Base-by-base conservation (phyloP, 1,140 invertebrate species). In the Gyrodactylus salaris region DNA sequence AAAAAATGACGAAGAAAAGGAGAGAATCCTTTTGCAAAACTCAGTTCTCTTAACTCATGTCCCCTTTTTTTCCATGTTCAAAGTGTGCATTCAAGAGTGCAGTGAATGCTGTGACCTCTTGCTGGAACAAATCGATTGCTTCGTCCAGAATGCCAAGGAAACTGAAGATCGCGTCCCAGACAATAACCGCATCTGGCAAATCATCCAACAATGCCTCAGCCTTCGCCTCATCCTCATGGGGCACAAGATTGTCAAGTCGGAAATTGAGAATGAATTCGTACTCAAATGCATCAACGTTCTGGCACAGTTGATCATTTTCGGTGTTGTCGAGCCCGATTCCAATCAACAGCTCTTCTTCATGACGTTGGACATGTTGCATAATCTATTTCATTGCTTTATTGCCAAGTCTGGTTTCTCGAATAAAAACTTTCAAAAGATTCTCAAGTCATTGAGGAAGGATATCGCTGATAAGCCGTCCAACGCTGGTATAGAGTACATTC, bases 141-240 rank as follows among this genome's bases (percentile, higher is more conserved):
- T 24, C n/a, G 25, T 71, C 70, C 21, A 71, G 1, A 71, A 71
- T n/a, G 70, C 70, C 21, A 71, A 71, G 25, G 70, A 71, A 71
- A 71, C 70, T 2, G 70, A 71, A 25, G 34, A 54, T 54, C 21
- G 25, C 20, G 25, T 71, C 19, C 70, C 70, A 2, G 70, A 71
- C 24, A 25, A 71, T 71, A 24, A 24, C 1, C n/a, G 70, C 16
- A 25, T 71, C 19, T 24, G 25, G 23, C 70, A 71, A 24, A 24
- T 71, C 19, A 71, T 71, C 24, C 70, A 71, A 21, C 21, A 21
- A 1, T 24, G 70, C 24, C 21, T 71, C 21, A 71, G 26, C 20
- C 26, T 25, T 22, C n/a, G 70, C 25, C 25, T 71, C 21, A 26
- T 25, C 21, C 25, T 71, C 19, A 25, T 71, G 19, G 70, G 70